Percentiles rank a stretch among this genome's conserved stretches.
phyloP scores from a whole-genome alignment of 2,113 vertebrate genomes.

The Noctilio leporinus region DNA sequence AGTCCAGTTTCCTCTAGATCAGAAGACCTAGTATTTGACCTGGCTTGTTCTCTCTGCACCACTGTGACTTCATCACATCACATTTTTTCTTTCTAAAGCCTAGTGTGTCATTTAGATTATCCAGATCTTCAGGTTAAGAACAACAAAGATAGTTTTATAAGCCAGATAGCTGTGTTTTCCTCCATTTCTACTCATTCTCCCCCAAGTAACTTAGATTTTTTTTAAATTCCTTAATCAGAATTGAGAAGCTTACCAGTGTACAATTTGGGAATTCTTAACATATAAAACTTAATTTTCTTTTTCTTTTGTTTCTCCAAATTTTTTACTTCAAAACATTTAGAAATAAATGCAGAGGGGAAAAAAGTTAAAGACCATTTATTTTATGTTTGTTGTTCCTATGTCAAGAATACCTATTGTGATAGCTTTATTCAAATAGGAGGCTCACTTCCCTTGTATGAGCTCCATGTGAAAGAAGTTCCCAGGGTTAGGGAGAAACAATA shows the following conservation, averaged over 20 bases:
- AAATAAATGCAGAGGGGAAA: not conserved
- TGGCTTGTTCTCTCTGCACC: not conserved
- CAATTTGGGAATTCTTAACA: not conserved
- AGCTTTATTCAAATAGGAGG: constrained; percentile 37
- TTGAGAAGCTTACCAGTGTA: not conserved
- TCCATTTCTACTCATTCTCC: not conserved
- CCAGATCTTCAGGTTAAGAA: not conserved
- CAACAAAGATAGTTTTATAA: not conserved
- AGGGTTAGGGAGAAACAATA: constrained; percentile 55
- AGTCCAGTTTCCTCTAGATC: not conserved
- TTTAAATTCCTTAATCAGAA: not conserved
- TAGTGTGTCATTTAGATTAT: not conserved
- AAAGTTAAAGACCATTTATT: not conserved
- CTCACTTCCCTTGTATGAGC: constrained; percentile 47
- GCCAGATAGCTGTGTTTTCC: not conserved
- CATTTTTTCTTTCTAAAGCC: not conserved
- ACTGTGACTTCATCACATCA: not conserved
- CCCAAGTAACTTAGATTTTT: not conserved
- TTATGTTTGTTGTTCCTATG: constrained; percentile 32
- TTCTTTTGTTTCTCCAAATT: constrained; percentile 11
- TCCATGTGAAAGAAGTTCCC: constrained; percentile 49
- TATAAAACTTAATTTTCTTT: constrained; percentile 19
- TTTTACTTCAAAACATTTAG: constrained; percentile 23
- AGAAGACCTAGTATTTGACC: not conserved
- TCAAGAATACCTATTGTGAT: constrained; percentile 64